A percentile compares a stretch with the other conserved stretches of the same genome.
Conservation (phyloP, 2,888 invertebrate genomes). For the Helleia helle region DNA sequence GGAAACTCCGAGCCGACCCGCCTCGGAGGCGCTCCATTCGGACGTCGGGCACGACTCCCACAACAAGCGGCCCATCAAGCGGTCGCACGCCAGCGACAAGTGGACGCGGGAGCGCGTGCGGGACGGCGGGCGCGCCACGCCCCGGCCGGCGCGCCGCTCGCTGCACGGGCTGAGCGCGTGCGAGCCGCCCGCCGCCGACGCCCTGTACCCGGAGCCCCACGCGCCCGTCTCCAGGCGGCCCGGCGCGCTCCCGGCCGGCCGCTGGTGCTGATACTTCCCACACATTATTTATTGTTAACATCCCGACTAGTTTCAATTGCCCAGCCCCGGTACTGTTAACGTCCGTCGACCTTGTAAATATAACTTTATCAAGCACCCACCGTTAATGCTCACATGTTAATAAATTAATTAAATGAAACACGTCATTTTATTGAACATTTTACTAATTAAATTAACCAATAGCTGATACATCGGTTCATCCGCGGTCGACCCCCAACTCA, state of each 20-base stretch:
- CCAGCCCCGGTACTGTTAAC: too few species aligned
- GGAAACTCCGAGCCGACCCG: slow-evolving; percentile 52
- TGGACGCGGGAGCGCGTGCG: slow-evolving; percentile 40
- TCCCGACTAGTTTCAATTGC: background rate
- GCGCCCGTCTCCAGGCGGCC: slow-evolving; percentile 33
- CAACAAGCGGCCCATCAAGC: slow-evolving; percentile 75
- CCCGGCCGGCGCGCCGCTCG: slow-evolving; percentile 43
- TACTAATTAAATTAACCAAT: too few species aligned
- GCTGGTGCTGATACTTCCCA: slow-evolving; percentile 40
- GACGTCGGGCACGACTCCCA: slow-evolving; percentile 65
- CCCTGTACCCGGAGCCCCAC: slow-evolving; percentile 49
- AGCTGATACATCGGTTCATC: too few species aligned
- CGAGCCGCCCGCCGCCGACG: slow-evolving; percentile 51
- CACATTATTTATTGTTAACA: background rate
- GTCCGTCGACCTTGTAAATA: slow-evolving; percentile 35
- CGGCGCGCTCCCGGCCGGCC: slow-evolving; percentile 28
- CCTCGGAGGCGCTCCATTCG: slow-evolving; percentile 36
- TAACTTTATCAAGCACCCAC: slow-evolving; percentile 41
- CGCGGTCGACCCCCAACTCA: too few species aligned
- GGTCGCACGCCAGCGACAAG: slow-evolving; percentile 61
- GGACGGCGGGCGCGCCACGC: slow-evolving; percentile 49
- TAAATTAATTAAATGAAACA: slow-evolving; percentile 21
- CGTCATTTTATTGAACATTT: too few species aligned
- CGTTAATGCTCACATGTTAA: slow-evolving; percentile 41
- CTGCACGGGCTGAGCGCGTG: slow-evolving; percentile 39